These are phyloP conservation scores for Nemotelus nigrinus DNA, from an alignment of 2,888 invertebrate species.

Conservation along the genomic window DNA sequence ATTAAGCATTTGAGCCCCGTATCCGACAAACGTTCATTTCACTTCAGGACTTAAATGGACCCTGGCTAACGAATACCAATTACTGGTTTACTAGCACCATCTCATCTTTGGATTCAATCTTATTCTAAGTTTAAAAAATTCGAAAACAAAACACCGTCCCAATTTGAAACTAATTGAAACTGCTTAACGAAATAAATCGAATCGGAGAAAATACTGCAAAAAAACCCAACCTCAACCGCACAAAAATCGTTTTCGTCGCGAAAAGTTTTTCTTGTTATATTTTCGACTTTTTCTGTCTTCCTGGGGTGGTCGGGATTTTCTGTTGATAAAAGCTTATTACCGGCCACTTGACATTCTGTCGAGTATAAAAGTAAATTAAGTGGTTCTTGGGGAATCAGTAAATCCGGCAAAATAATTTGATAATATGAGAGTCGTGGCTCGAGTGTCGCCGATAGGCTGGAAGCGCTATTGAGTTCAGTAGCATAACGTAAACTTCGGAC, in stretches of 20 bases:
- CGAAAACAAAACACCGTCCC: no score
- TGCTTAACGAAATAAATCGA: background rate
- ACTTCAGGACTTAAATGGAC: no score
- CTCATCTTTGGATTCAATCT: no score
- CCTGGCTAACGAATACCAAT: no score
- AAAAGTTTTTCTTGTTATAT: conserved; percentile 32
- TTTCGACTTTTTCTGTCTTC: background rate
- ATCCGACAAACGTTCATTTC: no score
- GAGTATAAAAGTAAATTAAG: conserved; percentile 43
- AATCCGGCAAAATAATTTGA: conserved; percentile 43
- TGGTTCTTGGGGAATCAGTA: conserved; percentile 43
- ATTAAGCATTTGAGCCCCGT: no score
- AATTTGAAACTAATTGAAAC: conserved; percentile 22
- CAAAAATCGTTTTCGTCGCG: background rate
- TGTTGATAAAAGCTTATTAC: conserved; percentile 42
- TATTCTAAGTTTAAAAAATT: no score
- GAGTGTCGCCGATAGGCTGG: no score
- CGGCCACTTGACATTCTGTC: conserved; percentile 43
- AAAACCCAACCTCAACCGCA: no score
- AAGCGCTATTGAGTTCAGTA: no score
- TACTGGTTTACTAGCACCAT: no score
- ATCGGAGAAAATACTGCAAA: background rate
- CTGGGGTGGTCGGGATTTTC: conserved; percentile 22
- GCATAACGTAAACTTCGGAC: background rate
- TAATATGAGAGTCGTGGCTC: conserved; percentile 20